Evolutionary conservation across 2,113 vertebrate species (phyloP).

Genomic region (Pseudolaguvia tuberculata): DNA sequence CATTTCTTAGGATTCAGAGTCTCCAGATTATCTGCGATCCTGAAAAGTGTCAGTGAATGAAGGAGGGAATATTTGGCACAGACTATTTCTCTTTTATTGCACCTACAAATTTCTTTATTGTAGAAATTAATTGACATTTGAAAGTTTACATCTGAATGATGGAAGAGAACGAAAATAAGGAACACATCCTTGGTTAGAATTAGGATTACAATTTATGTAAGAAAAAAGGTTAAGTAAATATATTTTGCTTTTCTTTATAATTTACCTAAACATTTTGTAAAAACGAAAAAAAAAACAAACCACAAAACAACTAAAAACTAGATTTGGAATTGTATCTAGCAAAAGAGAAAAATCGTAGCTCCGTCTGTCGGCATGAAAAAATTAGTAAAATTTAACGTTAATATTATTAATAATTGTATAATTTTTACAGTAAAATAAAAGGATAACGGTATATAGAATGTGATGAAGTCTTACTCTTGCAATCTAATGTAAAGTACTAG

Average conservation of each 20-base stretch:
- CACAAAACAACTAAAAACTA: no score
- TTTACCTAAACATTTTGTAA: neutral
- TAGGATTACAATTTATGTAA: neutral
- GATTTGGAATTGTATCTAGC: neutral
- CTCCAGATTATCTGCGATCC: neutral
- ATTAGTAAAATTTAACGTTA: no score
- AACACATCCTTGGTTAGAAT: neutral
- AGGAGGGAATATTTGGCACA: no score
- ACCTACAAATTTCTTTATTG: conserved; percentile 10
- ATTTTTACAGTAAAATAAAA: no score
- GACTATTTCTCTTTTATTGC: neutral
- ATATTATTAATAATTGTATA: no score
- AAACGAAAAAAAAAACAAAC: no score
- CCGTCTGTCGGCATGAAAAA: no score
- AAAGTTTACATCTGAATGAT: neutral
- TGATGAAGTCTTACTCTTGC: no score
- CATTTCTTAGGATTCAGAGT: neutral
- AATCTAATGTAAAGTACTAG: no score
- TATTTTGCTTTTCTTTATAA: no score
- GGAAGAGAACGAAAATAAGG: neutral
- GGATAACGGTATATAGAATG: no score
- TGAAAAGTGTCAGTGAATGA: neutral
- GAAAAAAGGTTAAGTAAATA: neutral
- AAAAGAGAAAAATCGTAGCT: no score
- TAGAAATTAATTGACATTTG: neutral